These are phyloP conservation scores for Athrips mouffetella DNA, from an alignment of 2,888 invertebrate genomes.

Conservation along the genomic window DNA sequence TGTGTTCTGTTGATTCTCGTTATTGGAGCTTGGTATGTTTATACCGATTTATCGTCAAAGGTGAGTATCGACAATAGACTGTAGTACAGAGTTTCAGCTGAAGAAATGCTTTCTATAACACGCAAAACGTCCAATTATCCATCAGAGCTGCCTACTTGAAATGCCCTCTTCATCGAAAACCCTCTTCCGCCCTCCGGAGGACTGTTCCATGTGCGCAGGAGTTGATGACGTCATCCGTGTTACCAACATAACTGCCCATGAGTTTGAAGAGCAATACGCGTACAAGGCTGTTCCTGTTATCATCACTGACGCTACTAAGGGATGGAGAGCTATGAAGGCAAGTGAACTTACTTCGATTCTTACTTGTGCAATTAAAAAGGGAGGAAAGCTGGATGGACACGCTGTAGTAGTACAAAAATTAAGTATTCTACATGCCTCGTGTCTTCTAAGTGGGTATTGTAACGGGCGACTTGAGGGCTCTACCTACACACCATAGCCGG, in stretches of 20 bases:
- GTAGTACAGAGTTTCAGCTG: too few species aligned
- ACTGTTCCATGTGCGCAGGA: slow-evolving; percentile 86
- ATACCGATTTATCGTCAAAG: slow-evolving; percentile 25
- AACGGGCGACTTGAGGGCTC: too few species aligned
- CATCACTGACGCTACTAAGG: slow-evolving; percentile 87
- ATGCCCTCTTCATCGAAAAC: slow-evolving; percentile 51
- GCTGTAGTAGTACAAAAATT: too few species aligned
- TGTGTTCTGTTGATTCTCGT: slow-evolving; percentile 13
- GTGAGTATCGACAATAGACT: too few species aligned
- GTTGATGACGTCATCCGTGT: slow-evolving; percentile 82
- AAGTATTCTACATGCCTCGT: too few species aligned
- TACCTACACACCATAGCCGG: too few species aligned
- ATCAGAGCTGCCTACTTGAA: slow-evolving; percentile 50
- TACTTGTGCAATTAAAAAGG: too few species aligned
- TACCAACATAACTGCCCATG: slow-evolving; percentile 79
- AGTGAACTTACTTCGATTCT: neutral
- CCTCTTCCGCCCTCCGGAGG: slow-evolving; percentile 86
- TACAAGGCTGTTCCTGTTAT: slow-evolving; percentile 90
- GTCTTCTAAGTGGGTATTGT: too few species aligned
- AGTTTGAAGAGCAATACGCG: slow-evolving; percentile 87
- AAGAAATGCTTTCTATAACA: neutral
- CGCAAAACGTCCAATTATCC: slow-evolving; percentile 7
- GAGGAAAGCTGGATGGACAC: too few species aligned
- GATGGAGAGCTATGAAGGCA: slow-evolving; percentile 87
- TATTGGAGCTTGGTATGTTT: slow-evolving; percentile 35